Conservation (phyloP, 2,113 vertebrate species). For the Crotalus tigris region DNA sequence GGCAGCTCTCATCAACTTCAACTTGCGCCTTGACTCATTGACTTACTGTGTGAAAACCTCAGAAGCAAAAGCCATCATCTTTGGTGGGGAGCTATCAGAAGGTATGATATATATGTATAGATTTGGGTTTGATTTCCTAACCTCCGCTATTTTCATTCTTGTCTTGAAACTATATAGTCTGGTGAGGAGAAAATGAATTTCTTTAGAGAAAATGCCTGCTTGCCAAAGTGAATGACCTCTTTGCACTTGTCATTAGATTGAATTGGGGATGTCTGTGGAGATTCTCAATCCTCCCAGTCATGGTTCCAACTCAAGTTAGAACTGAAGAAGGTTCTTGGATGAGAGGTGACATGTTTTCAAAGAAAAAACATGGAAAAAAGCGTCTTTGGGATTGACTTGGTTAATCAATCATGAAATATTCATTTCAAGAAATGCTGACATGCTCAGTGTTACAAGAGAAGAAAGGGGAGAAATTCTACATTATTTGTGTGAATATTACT, state of each 20-base stretch:
- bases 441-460: background rate
- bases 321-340: background rate
- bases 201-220: background rate
- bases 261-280: background rate
- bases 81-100: conserved; percentile 79
- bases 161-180: background rate
- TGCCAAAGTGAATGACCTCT: background rate
- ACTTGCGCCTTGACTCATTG: conserved; percentile 79
- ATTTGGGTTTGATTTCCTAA: fast-evolving
- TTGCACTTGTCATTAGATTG: background rate
- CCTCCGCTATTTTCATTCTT: background rate
- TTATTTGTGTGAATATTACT: background rate
- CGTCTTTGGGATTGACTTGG: background rate
- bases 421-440: background rate
- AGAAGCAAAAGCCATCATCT: conserved; percentile 77
- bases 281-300: background rate
- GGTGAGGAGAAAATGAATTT: background rate
- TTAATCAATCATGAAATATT: background rate
- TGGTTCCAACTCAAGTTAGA: background rate
- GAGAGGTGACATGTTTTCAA: background rate
- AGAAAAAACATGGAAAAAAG: background rate
- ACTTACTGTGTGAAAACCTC: conserved; percentile 81
- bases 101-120: conserved; percentile 63
- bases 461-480: background rate
- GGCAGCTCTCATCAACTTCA: conserved; percentile 85